Percentiles rank a stretch among this genome's conserved stretches.
These are phyloP conservation scores for Diprion similis DNA, from an alignment of 1,140 invertebrate species.

Conservation along the genomic window DNA sequence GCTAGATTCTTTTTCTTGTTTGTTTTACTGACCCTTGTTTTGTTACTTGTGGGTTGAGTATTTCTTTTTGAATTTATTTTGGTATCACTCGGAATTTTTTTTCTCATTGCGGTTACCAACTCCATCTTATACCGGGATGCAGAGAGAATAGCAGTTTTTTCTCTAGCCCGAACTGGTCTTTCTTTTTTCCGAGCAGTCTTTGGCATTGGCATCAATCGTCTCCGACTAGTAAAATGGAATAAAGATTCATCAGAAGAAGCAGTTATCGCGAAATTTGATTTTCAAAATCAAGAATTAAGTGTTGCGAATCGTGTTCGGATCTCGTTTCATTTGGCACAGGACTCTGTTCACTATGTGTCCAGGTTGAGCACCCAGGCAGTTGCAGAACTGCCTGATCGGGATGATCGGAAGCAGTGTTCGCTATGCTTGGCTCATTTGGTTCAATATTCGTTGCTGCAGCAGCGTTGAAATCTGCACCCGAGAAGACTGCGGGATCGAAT, in stretches of 20 bases:
- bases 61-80: no score
- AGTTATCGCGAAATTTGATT: not conserved
- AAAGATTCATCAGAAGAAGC: not conserved
- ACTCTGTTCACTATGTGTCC: no score
- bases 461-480: conserved; percentile 30
- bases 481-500: conserved; percentile 37
- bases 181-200: not conserved
- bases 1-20: no score
- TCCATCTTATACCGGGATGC: no score
- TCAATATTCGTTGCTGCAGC: conserved; percentile 13
- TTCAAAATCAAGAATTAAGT: not conserved
- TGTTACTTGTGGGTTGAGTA: no score
- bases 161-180: not conserved
- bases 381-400: no score
- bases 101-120: no score
- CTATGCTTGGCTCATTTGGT: not conserved
- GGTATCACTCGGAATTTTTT: no score
- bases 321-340: not conserved
- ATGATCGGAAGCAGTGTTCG: no score
- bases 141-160: not conserved
- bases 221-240: not conserved
- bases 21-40: no score
- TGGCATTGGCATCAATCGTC: not conserved
- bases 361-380: no score
- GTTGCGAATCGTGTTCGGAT: not conserved